Base-by-base conservation (phyloP, 2,797 vertebrate species). In the Carapus acus region DNA sequence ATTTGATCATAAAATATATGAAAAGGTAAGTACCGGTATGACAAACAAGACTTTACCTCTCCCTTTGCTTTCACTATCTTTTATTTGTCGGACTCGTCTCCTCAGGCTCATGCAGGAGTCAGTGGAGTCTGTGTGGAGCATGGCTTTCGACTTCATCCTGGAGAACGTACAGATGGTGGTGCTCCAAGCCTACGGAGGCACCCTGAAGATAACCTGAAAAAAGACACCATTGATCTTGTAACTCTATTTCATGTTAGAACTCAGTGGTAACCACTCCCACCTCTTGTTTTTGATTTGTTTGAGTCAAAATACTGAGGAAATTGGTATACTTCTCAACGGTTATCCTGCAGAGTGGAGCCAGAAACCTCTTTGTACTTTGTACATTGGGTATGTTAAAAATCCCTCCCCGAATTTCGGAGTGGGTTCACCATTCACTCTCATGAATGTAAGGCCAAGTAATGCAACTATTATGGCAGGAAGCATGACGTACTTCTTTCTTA, bases 101-200 rank as follows among this genome's bases (percentile, higher is more conserved):
- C 41, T 18, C 77, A 99, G 96, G 87, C 78, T 97, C 68, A 99
- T 96, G 94, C 94, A 97, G 82, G 91, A 94, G 79, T 97, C 95
- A 0, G 86, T 92, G 77, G 96, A 99, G 82, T 98, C 96, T 0
- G 94, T 98, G 56, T 98, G 96, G 96, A 94, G 93, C 48, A 99
- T 97, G 96, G 95, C 96, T 45, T 99, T 97, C 72, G 96, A 99
- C 86, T 99, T 99, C 86, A 97, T 99, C 87, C 86, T 99, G 54
- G 96, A 99, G 84, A 98, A 98, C 29, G 92, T 99, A 84, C 96
- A 99, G 85, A 91, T 97, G 79, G 92, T 98, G 69, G 78, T 99
- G 85, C 95, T 98, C 74, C 96, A 98, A 73, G 88, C 87, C 5
- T 99, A 99, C 0, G 96, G 96, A 78, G 97, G 96, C 91, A 95